Evolutionary conservation across 2,797 vertebrate genomes (phyloP).

Genomic region (Pygocentrus nattereri): DNA sequence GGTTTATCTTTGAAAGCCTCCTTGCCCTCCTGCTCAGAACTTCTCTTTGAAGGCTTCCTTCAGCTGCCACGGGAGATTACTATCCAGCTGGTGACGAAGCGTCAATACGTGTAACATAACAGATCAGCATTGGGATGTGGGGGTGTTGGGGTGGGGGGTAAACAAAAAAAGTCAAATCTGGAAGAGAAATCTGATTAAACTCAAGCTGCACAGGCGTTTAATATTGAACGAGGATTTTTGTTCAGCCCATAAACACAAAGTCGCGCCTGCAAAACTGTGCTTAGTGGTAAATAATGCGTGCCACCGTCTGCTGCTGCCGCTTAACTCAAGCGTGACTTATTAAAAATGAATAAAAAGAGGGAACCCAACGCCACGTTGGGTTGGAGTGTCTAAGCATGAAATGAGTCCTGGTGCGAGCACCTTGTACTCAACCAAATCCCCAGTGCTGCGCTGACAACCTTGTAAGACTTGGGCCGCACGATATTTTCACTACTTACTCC

Average conservation of each 20-base stretch:
- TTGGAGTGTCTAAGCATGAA: conserved; percentile 71
- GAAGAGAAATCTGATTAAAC: conserved; percentile 69
- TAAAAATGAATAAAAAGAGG: conserved; percentile 70
- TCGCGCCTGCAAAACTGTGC: conserved; percentile 68
- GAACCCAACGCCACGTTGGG: conserved; percentile 68
- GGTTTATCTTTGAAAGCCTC: conserved; percentile 51
- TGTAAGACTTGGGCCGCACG: neutral
- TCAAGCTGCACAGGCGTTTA: conserved; percentile 54
- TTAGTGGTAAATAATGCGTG: conserved; percentile 72
- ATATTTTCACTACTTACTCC: too few relatives aligned
- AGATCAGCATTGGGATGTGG: conserved; percentile 56
- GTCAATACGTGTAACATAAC: conserved; percentile 59
- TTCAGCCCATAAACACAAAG: conserved; percentile 68
- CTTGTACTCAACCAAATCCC: conserved; percentile 14
- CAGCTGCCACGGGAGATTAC: conserved; percentile 55
- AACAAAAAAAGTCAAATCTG: conserved; percentile 16
- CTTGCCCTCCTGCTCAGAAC: conserved; percentile 39
- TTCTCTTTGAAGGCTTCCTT: conserved; percentile 51
- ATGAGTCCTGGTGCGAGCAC: conserved; percentile 62
- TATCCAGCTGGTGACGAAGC: conserved; percentile 51
- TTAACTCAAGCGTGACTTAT: conserved; percentile 74
- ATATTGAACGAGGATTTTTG: conserved; percentile 69
- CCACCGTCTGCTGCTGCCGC: conserved; percentile 65
- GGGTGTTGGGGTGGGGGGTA: neutral
- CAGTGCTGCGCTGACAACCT: neutral